Conservation (phyloP, 1,140 invertebrate genomes). For the Drosophila rufa region DNA sequence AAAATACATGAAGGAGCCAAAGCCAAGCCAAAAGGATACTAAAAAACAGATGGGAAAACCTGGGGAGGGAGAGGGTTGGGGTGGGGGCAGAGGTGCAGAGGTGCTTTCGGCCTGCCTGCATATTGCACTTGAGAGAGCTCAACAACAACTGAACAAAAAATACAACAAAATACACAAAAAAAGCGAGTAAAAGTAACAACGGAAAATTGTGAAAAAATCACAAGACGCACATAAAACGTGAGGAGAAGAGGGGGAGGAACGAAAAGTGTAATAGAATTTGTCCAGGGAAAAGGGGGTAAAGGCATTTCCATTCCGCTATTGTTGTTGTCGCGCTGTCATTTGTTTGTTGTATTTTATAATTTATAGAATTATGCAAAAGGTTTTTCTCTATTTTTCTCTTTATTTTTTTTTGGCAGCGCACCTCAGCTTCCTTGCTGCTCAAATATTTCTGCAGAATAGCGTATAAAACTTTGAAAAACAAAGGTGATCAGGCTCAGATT, state of each 20-base stretch:
- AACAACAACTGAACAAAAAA: constrained; percentile 21
- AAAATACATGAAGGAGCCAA: constrained; percentile 70
- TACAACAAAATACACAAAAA: constrained; percentile 15
- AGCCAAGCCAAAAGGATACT: constrained; percentile 49
- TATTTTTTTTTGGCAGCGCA: background rate
- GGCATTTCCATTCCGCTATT: constrained; percentile 27
- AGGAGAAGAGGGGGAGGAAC: constrained; percentile 16
- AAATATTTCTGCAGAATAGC: constrained; percentile 4
- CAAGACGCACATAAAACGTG: constrained; percentile 73
- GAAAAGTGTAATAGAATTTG: constrained; percentile 71
- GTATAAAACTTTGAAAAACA: too few relatives aligned
- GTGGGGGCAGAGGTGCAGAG: background rate
- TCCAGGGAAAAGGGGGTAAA: constrained; percentile 26
- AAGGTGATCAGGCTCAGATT: too few relatives aligned
- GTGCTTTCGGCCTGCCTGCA: constrained; percentile 21
- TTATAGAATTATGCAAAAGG: constrained; percentile 49
- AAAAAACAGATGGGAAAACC: constrained; percentile 26
- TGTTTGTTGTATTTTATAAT: constrained; percentile 34
- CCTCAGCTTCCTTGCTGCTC: constrained; percentile 1
- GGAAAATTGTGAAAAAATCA: constrained; percentile 56
- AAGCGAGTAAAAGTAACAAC: constrained; percentile 25
- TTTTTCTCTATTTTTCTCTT: background rate
- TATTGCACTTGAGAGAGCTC: constrained; percentile 69
- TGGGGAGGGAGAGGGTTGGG: background rate
- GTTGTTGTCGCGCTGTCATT: constrained; percentile 16